Evolutionary conservation across 2,888 invertebrate species (phyloP).

Genomic region (Sesia apiformis): DNA sequence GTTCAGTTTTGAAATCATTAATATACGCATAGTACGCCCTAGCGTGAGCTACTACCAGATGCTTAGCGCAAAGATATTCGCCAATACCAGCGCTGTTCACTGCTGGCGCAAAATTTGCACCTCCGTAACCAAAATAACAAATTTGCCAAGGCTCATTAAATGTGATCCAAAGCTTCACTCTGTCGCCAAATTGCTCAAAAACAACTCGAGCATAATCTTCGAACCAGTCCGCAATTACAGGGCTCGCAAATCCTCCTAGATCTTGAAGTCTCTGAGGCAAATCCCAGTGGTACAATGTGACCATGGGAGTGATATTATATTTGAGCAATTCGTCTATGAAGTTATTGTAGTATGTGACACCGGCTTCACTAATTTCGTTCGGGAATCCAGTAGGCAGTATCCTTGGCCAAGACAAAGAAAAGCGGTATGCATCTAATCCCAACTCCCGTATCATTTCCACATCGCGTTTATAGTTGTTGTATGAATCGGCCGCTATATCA

Average conservation of each 20-base stretch:
- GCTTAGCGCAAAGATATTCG: conserved; percentile 76
- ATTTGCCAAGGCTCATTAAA: conserved; percentile 78
- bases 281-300: conserved; percentile 77
- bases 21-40: conserved; percentile 76
- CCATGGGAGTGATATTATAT: conserved; percentile 74
- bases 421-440: too few species aligned
- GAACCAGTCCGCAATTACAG: conserved; percentile 75
- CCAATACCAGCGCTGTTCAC: conserved; percentile 49
- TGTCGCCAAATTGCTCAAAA: conserved; percentile 72
- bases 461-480: too few species aligned
- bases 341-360: conserved; percentile 79
- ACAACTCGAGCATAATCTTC: conserved; percentile 75
- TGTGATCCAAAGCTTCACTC: conserved; percentile 80
- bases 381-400: too few species aligned
- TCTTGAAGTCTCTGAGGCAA: conserved; percentile 53
- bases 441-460: too few species aligned
- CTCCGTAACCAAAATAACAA: conserved; percentile 50
- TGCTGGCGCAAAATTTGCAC: conserved; percentile 44
- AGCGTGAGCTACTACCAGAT: conserved; percentile 80
- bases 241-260: conserved; percentile 77
- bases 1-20: conserved; percentile 58
- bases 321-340: conserved; percentile 77
- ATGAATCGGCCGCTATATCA: too few species aligned
- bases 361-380: conserved; percentile 70
- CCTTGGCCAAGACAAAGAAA: too few species aligned